phyloP scores from a whole-genome alignment of 2,797 vertebrate species.

The Catamblyrhynchus diadema region DNA sequence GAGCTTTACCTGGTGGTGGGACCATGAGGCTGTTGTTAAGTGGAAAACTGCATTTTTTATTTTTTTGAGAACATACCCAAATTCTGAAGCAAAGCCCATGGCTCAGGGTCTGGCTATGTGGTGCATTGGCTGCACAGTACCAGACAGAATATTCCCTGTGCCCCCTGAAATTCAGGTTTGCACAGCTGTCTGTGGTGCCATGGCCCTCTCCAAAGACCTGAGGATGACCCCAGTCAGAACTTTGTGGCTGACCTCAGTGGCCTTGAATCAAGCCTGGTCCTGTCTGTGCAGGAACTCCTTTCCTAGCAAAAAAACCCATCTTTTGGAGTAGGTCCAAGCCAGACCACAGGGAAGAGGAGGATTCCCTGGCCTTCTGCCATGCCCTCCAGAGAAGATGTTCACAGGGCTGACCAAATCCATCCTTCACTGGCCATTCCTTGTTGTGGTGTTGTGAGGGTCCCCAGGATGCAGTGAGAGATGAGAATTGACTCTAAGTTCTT shows the following conservation, averaged over 20 bases:
- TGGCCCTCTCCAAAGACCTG: background rate
- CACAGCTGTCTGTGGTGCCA: background rate
- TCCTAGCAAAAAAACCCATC: background rate
- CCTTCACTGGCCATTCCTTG: background rate
- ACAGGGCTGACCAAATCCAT: background rate
- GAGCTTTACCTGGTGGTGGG: background rate
- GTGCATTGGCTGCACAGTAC: background rate
- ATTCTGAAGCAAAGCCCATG: fast-evolving
- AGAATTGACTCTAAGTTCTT: no score
- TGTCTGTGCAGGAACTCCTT: background rate
- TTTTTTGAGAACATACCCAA: background rate
- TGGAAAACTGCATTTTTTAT: background rate
- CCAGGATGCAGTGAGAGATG: no score
- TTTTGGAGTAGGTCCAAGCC: background rate
- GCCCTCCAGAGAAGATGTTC: background rate
- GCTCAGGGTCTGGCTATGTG: background rate
- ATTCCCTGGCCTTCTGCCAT: background rate
- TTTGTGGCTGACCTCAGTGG: background rate
- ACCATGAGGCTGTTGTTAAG: no score
- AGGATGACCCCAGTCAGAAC: background rate
- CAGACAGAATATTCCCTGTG: fast-evolving
- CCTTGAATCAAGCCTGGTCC: background rate
- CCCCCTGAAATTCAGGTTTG: background rate
- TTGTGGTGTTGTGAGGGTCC: no score
- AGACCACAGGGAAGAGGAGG: background rate